Percentiles rank a stretch among this genome's conserved stretches.
Conservation (phyloP, 1,140 invertebrate species). For the Pogonus chalceus region DNA sequence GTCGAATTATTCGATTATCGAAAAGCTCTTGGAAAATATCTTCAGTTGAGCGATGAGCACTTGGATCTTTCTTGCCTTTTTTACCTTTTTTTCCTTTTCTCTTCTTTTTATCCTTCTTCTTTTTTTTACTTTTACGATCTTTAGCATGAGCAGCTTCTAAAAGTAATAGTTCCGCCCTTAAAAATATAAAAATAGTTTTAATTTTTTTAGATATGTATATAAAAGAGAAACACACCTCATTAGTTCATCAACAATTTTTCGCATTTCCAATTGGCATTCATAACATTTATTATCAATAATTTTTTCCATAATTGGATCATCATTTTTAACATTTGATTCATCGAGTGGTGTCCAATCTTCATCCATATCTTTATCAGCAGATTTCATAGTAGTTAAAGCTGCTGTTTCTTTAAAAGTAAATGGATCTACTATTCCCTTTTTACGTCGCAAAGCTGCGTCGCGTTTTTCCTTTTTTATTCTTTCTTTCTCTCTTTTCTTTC, state of each 20-base stretch:
- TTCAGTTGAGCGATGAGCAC: conserved; percentile 60
- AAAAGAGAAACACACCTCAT: conserved; percentile 33
- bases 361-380: conserved; percentile 28
- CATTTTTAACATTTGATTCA: not conserved
- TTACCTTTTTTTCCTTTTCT: conserved; percentile 54
- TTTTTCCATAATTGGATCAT: conserved; percentile 30
- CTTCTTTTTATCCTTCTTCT: conserved; percentile 39
- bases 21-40: conserved; percentile 72
- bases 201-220: not conserved
- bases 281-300: conserved; percentile 40
- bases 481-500: conserved; percentile 25
- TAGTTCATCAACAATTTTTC: conserved; percentile 42
- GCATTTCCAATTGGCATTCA: conserved; percentile 43
- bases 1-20: conserved; percentile 59
- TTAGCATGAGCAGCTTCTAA: conserved; percentile 39
- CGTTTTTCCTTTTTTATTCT: conserved; percentile 22
- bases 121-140: conserved; percentile 55
- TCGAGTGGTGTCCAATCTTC: conserved; percentile 22
- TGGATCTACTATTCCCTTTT: conserved; percentile 25
- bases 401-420: conserved; percentile 30
- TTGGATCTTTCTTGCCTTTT: conserved; percentile 62
- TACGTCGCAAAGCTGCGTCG: conserved; percentile 18
- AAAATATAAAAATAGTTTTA: not conserved
- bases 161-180: conserved; percentile 37
- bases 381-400: not conserved